These are phyloP conservation scores for Leucoptera coffeella DNA, from an alignment of 2,888 invertebrate genomes.

Conservation along the genomic window DNA sequence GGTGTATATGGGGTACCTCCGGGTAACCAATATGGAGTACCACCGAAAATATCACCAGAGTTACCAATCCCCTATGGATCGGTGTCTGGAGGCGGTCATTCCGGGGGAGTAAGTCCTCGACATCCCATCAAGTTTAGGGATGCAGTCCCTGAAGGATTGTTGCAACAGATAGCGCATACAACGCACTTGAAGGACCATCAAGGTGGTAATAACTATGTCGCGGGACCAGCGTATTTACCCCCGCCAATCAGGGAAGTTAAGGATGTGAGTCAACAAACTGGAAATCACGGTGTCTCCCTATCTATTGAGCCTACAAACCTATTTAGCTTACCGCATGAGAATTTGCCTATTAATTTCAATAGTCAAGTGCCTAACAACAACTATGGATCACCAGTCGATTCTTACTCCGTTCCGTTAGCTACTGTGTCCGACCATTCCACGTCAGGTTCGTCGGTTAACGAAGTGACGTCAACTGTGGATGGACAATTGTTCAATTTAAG, in stretches of 20 bases:
- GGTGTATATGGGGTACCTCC: slow-evolving; percentile 58
- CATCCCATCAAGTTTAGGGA: slow-evolving; percentile 67
- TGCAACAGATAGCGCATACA: slow-evolving; percentile 59
- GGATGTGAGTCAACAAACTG: slow-evolving; percentile 25
- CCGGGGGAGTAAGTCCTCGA: slow-evolving; percentile 38
- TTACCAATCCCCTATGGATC: slow-evolving; percentile 36
- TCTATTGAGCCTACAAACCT: slow-evolving; percentile 44
- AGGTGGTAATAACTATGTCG: slow-evolving; percentile 44
- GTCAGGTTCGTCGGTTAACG: slow-evolving; percentile 28
- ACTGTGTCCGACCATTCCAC: slow-evolving; percentile 46
- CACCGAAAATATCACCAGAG: slow-evolving; percentile 21
- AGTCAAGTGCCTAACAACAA: slow-evolving; percentile 16
- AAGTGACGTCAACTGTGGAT: slow-evolving; percentile 30
- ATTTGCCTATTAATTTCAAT: slow-evolving; percentile 43
- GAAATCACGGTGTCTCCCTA: slow-evolving; percentile 20
- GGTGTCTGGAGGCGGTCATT: slow-evolving; percentile 32
- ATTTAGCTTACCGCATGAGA: slow-evolving; percentile 43
- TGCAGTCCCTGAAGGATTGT: slow-evolving; percentile 64
- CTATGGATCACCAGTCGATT: slow-evolving; percentile 42
- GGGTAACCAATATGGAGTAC: slow-evolving; percentile 40
- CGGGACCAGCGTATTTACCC: slow-evolving; percentile 54
- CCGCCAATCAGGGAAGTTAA: slow-evolving; percentile 58
- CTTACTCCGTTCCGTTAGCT: slow-evolving; percentile 43
- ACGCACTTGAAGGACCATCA: slow-evolving; percentile 58
- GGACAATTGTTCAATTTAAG: slow-evolving; percentile 31